Percentiles rank a stretch among this genome's conserved stretches.
These are phyloP conservation scores for Apamea sordens DNA, from an alignment of 2,888 invertebrate species.

Conservation along the genomic window DNA sequence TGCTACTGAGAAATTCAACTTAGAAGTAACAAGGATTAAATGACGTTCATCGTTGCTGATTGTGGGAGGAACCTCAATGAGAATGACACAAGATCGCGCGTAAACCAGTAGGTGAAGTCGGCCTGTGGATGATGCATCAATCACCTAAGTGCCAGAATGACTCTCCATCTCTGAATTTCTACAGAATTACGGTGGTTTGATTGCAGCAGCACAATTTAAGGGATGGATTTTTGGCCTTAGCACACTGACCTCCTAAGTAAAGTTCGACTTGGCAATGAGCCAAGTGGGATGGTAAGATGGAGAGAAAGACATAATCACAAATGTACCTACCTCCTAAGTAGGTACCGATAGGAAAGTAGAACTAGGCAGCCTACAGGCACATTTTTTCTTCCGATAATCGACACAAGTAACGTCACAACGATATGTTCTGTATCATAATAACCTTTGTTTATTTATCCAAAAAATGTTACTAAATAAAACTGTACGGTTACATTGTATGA, in stretches of 20 bases:
- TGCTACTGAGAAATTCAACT: not conserved
- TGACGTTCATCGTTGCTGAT: not conserved
- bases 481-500: not conserved
- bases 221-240: slow-evolving; percentile 25
- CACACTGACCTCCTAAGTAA: slow-evolving; percentile 32
- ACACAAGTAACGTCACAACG: not conserved
- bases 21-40: not conserved
- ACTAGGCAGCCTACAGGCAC: not conserved
- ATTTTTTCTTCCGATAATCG: not conserved
- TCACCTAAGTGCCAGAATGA: not conserved
- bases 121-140: not conserved
- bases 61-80: not conserved
- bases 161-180: not conserved
- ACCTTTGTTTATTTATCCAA: not conserved
- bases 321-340: not conserved
- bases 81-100: not conserved
- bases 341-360: not conserved
- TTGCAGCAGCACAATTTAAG: not conserved
- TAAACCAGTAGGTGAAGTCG: not conserved
- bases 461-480: not conserved
- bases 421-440: not conserved
- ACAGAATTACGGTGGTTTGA: not conserved
- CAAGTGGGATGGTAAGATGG: slow-evolving; percentile 11
- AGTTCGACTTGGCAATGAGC: slow-evolving; percentile 36
- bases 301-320: slow-evolving; percentile 15